Conservation (phyloP, 2,113 vertebrate genomes). For the Dolichotis patagonum region DNA sequence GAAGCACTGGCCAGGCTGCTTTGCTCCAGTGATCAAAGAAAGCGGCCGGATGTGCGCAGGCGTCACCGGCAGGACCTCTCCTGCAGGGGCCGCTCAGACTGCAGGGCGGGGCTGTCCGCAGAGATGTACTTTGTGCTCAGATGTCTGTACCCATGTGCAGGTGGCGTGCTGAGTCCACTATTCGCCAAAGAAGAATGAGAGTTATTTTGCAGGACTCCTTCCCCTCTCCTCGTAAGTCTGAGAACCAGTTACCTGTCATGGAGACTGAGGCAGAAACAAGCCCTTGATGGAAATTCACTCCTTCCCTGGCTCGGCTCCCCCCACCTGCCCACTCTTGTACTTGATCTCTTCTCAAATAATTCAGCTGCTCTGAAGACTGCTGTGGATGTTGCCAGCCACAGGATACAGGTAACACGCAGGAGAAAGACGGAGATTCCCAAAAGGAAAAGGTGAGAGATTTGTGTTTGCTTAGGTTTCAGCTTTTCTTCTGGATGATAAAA, state of each 20-base stretch:
- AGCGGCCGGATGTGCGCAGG: background rate
- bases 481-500: background rate
- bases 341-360: background rate
- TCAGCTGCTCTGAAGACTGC: background rate
- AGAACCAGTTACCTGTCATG: accelerated
- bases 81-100: background rate
- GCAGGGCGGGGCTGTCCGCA: too few species aligned
- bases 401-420: background rate
- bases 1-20: background rate
- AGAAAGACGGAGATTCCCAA: background rate
- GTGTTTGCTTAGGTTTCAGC: background rate
- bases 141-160: background rate
- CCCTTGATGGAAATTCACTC: background rate
- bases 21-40: background rate
- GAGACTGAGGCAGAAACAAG: too few species aligned
- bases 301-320: background rate
- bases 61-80: background rate
- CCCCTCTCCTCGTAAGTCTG: background rate
- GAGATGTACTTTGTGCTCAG: background rate
- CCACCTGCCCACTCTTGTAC: background rate
- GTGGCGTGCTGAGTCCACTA: background rate
- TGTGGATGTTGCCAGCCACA: background rate
- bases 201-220: background rate
- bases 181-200: background rate
- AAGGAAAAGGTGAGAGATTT: background rate